phyloP scores from a whole-genome alignment of 2,797 vertebrate genomes.

The Perdix hodgsoniae region DNA sequence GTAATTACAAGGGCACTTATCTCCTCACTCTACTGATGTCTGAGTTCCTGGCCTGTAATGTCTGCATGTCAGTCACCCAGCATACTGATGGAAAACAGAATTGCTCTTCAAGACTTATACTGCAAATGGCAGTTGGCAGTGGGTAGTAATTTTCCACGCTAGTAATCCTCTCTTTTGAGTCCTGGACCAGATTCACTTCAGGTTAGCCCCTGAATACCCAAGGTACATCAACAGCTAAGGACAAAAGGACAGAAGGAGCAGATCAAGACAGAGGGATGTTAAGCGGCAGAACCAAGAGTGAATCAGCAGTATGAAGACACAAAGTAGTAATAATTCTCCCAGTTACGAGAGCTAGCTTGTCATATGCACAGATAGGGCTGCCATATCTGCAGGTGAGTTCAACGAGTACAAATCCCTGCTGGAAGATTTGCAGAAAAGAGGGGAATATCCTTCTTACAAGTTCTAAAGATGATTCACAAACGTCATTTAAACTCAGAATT shows the following conservation, averaged over 20 bases:
- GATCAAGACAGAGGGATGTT: not conserved
- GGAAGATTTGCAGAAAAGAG: not conserved
- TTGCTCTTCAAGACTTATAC: not conserved
- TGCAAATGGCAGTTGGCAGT: not conserved
- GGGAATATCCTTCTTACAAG: not conserved
- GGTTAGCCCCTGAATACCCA: not conserved
- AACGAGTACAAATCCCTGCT: not conserved
- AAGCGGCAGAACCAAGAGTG: not conserved
- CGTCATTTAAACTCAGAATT: not conserved
- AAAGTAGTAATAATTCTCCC: not conserved
- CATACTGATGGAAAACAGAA: slow-evolving; percentile 18
- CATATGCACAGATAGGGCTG: not conserved
- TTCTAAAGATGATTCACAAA: slow-evolving; percentile 11
- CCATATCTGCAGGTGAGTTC: not conserved
- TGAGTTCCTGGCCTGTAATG: slow-evolving; percentile 1
- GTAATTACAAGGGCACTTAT: slow-evolving; percentile 23
- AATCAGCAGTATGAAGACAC: not conserved
- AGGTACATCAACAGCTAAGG: not conserved
- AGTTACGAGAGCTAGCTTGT: not conserved
- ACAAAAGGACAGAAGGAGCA: not conserved
- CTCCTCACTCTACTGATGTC: not conserved
- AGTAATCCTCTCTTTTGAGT: slow-evolving; percentile 16
- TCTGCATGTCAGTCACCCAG: not conserved
- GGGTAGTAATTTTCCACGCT: slow-evolving; percentile 22
- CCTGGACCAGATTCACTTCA: not conserved